Evolutionary conservation across 2,797 vertebrate species (phyloP).

Genomic region (Epinephelus coioides): DNA sequence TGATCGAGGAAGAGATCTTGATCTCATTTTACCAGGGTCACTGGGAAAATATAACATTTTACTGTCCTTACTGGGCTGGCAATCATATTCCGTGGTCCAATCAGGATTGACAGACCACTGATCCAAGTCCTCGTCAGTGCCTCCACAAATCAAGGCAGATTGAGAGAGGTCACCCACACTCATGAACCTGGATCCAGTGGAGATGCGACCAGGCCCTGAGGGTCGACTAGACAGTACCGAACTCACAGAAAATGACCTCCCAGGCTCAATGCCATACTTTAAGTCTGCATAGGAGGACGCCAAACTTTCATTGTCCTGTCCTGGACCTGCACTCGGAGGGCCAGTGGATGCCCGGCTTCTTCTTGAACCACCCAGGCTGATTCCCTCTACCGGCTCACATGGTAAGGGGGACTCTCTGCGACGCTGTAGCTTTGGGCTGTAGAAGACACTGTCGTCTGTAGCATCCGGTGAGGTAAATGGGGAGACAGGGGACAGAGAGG

Average conservation of each 20-base stretch:
- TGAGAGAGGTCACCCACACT: conserved; percentile 80
- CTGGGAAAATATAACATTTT: conserved; percentile 21
- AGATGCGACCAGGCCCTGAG: conserved; percentile 84
- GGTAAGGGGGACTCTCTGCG: conserved; percentile 69
- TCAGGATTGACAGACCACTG: conserved; percentile 35
- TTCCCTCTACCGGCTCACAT: conserved; percentile 66
- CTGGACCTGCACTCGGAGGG: conserved; percentile 56
- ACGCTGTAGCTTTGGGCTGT: conserved; percentile 76
- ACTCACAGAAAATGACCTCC: conserved; percentile 84
- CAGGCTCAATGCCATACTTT: conserved; percentile 84
- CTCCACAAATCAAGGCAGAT: conserved; percentile 45
- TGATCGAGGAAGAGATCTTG: conserved; percentile 79
- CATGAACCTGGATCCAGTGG: conserved; percentile 81
- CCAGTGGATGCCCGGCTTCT: conserved; percentile 70
- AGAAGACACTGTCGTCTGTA: conserved; percentile 82
- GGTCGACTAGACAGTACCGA: conserved; percentile 83
- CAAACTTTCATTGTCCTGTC: conserved; percentile 45
- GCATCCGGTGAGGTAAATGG: conserved; percentile 66
- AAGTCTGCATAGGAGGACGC: conserved; percentile 81
- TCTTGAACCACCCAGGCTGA: conserved; percentile 57
- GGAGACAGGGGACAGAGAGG: conserved; percentile 72
- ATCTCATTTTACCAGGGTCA: conserved; percentile 67
- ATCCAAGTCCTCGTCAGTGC: conserved; percentile 42
- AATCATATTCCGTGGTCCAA: conserved; percentile 31
- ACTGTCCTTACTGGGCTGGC: background rate